Conservation (phyloP, 2,113 vertebrate genomes). For the Chiloscyllium plagiosum region DNA sequence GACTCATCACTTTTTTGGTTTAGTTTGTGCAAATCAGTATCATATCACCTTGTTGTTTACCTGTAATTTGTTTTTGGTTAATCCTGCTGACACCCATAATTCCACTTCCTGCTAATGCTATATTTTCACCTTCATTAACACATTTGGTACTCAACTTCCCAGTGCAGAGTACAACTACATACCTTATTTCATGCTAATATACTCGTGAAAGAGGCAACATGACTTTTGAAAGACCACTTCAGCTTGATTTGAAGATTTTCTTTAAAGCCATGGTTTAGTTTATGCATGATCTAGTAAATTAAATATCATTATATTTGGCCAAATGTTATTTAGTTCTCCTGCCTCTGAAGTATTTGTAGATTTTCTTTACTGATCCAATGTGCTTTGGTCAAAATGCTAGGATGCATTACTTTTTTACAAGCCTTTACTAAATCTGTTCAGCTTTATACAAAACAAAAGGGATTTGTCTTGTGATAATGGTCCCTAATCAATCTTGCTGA, state of each 20-base stretch:
- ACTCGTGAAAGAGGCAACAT: background rate
- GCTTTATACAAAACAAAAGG: background rate
- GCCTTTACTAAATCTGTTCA: background rate
- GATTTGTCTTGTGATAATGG: background rate
- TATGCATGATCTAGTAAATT: background rate
- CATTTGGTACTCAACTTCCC: background rate
- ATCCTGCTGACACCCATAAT: background rate
- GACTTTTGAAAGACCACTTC: background rate
- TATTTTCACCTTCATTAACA: background rate
- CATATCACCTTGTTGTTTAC: background rate
- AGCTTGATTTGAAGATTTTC: background rate
- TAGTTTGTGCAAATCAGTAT: background rate
- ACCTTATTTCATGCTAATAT: background rate
- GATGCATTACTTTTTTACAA: background rate
- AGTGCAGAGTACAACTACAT: background rate
- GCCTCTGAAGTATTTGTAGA: background rate
- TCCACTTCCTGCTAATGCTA: background rate
- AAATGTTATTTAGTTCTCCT: background rate
- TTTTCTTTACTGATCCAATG: background rate
- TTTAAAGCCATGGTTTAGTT: background rate
- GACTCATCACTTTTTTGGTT: background rate
- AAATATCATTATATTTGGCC: background rate
- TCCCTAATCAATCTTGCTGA: background rate
- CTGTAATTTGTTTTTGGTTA: background rate
- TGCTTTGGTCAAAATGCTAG: background rate